Conservation (phyloP, 2,888 invertebrate genomes). For the Apodemia hepburni region DNA sequence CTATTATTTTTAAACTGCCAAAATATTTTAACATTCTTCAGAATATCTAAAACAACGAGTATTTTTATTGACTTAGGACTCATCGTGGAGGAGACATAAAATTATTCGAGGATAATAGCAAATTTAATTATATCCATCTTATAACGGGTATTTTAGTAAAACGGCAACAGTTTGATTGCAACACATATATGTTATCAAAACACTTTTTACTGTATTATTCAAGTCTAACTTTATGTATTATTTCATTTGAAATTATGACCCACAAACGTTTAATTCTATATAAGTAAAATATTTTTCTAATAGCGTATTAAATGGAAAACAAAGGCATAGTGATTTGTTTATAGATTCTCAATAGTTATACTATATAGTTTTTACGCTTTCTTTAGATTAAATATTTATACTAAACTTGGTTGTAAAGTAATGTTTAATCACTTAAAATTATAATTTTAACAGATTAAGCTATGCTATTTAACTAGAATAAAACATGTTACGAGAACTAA, state of each 20-base stretch:
- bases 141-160: not conserved
- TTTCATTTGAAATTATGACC: constrained; percentile 22
- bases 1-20: too few relatives aligned
- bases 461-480: constrained; percentile 2
- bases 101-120: too few relatives aligned
- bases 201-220: constrained; percentile 18
- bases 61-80: too few relatives aligned
- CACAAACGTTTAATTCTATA: constrained; percentile 1
- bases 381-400: constrained; percentile 59
- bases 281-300: not conserved
- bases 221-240: constrained; percentile 28
- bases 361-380: constrained; percentile 53
- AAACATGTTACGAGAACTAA: not conserved
- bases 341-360: constrained; percentile 64
- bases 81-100: too few relatives aligned
- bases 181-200: not conserved
- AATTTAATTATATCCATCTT: too few relatives aligned
- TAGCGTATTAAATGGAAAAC: constrained; percentile 38
- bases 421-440: constrained; percentile 43
- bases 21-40: too few relatives aligned
- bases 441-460: constrained; percentile 40
- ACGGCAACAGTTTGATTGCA: not conserved
- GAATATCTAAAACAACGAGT: too few relatives aligned
- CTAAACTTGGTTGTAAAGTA: constrained; percentile 49
- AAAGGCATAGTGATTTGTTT: constrained; percentile 66